phyloP scores from a whole-genome alignment of 2,797 vertebrate species.

The Distichodus sexfasciatus region DNA sequence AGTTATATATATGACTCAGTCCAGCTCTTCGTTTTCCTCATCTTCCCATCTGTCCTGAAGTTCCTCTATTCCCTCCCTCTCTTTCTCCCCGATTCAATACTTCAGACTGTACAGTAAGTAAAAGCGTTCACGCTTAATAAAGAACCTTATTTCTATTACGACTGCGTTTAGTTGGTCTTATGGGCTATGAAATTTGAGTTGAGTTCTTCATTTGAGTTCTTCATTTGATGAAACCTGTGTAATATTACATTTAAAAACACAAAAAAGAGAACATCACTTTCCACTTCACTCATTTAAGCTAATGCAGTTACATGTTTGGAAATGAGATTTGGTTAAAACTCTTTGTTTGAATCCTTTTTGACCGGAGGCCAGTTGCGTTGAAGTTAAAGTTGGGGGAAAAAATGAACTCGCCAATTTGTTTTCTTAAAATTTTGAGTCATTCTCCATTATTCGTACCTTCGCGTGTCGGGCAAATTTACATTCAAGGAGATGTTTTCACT shows the following conservation, averaged over 20 bases:
- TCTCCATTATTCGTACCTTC: background rate
- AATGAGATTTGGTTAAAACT: background rate
- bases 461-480: background rate
- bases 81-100: background rate
- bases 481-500: background rate
- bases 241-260: too few relatives aligned
- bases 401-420: background rate
- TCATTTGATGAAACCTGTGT: too few relatives aligned
- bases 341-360: background rate
- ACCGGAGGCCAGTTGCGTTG: too few relatives aligned
- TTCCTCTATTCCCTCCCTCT: background rate
- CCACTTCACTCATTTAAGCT: background rate
- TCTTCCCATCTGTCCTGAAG: too few relatives aligned
- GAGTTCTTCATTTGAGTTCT: too few relatives aligned
- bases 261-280: background rate
- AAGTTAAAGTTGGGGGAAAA: too few relatives aligned
- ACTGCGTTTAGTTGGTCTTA: too few relatives aligned
- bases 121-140: too few relatives aligned
- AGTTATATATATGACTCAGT: constrained; percentile 27
- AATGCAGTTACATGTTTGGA: background rate
- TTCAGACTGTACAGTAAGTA: background rate
- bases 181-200: too few relatives aligned
- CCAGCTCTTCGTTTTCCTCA: background rate
- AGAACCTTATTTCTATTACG: too few relatives aligned
- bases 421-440: background rate